Conservation (phyloP, 2,888 invertebrate genomes). For the Andrena minutula region DNA sequence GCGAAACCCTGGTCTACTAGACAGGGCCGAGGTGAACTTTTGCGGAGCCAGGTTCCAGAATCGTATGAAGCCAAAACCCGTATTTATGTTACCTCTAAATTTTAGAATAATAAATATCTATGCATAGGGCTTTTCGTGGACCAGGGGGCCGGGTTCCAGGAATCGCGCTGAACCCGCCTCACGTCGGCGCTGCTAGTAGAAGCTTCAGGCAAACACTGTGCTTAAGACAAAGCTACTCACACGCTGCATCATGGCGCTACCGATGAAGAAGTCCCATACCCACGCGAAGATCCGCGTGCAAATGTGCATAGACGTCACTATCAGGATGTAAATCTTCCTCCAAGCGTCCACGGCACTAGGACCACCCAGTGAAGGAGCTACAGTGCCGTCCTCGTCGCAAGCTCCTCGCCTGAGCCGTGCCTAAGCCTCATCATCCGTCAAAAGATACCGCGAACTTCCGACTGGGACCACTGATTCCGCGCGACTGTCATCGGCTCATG, state of each 20-base stretch:
- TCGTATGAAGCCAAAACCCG: too few species aligned
- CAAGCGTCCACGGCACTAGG: constrained; percentile 1
- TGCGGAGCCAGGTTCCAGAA: too few species aligned
- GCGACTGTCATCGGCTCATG: not conserved
- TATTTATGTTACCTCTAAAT: too few species aligned
- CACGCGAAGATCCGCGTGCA: constrained; percentile 79
- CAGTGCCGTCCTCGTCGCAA: not conserved
- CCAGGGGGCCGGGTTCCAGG: too few species aligned
- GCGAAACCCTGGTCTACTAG: not conserved
- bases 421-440: constrained; percentile 5
- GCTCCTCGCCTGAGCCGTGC: not conserved
- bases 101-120: too few species aligned
- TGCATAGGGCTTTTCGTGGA: too few species aligned
- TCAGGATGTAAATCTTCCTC: constrained; percentile 35
- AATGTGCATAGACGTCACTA: constrained; percentile 80
- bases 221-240: constrained; percentile 70
- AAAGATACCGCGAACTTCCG: not conserved
- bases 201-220: not conserved
- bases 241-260: constrained; percentile 79
- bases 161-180: too few species aligned
- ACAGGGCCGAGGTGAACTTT: too few species aligned
- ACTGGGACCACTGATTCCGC: not conserved
- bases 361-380: not conserved
- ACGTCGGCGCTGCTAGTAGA: not conserved
- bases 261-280: constrained; percentile 80